Evolutionary conservation across 2,888 invertebrate genomes (phyloP).

Genomic region (Chloroclysta siterata): DNA sequence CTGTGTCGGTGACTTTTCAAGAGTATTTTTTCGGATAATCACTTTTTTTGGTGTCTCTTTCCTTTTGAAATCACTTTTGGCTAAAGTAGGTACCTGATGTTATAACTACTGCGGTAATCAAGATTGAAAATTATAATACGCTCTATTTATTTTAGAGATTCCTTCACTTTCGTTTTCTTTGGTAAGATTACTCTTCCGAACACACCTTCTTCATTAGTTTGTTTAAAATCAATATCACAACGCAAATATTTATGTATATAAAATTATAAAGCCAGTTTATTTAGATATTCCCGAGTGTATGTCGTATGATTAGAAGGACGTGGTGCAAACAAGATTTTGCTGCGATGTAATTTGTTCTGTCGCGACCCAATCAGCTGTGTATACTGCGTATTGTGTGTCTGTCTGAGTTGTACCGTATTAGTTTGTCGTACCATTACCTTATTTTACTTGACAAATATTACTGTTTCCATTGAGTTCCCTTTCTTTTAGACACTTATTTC

Average conservation of each 20-base stretch:
- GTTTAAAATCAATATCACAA: background rate
- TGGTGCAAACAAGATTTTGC: constrained; percentile 62
- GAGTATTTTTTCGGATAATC: constrained; percentile 1
- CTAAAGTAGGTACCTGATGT: no score
- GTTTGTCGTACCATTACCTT: background rate
- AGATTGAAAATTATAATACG: no score
- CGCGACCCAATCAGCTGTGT: constrained; percentile 74
- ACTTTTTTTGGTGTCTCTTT: background rate
- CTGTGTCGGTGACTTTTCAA: constrained; percentile 5
- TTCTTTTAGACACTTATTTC: no score
- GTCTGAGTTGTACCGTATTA: constrained; percentile 16
- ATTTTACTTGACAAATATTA: background rate
- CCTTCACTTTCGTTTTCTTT: no score
- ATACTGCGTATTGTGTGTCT: constrained; percentile 56
- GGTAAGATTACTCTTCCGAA: no score
- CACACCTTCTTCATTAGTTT: background rate
- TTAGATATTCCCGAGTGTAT: constrained; percentile 17
- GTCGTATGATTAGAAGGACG: constrained; percentile 58
- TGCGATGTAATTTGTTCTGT: constrained; percentile 64
- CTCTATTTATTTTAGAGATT: no score
- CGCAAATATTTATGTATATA: no score
- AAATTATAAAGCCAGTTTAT: background rate
- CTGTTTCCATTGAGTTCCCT: background rate
- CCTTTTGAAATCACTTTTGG: background rate
- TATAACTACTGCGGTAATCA: no score